A percentile compares a stretch with the other conserved stretches of the same genome.
phyloP scores from a whole-genome alignment of 2,797 vertebrate species.

The Gadopsis marmoratus region DNA sequence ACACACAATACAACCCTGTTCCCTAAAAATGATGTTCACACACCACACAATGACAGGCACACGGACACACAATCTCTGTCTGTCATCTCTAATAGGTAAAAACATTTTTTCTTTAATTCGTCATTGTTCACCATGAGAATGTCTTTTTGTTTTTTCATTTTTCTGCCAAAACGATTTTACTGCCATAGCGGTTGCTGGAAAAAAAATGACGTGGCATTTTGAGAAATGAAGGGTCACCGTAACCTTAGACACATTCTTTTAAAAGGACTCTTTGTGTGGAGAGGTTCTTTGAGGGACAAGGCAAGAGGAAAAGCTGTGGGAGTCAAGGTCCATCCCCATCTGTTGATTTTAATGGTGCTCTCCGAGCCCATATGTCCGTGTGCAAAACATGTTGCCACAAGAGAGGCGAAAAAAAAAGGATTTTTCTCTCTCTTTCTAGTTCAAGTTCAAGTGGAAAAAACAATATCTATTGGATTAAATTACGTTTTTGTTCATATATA shows the following conservation, averaged over 20 bases:
- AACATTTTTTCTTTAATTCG: background rate
- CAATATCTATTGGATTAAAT: background rate
- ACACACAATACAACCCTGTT: background rate
- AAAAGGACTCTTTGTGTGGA: slow-evolving; percentile 55
- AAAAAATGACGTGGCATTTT: slow-evolving; percentile 36
- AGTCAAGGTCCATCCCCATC: slow-evolving; percentile 57
- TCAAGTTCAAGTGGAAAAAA: slow-evolving; percentile 20
- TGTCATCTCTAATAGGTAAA: slow-evolving; percentile 65
- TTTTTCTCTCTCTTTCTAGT: slow-evolving; percentile 8
- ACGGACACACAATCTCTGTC: slow-evolving; percentile 53
- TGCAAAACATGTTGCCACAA: slow-evolving; percentile 48
- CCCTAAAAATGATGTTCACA: background rate
- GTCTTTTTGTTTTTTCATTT: background rate
- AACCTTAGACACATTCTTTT: slow-evolving; percentile 68
- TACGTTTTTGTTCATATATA: background rate
- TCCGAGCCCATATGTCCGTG: slow-evolving; percentile 59
- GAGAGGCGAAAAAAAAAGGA: slow-evolving; percentile 30
- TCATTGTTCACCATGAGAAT: slow-evolving; percentile 45
- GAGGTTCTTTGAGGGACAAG: slow-evolving; percentile 54
- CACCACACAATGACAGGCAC: slow-evolving; percentile 38
- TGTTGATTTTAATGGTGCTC: slow-evolving; percentile 74
- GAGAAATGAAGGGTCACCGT: slow-evolving; percentile 45
- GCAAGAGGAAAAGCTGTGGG: slow-evolving; percentile 43
- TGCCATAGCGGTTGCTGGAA: slow-evolving; percentile 11
- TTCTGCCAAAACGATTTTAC: slow-evolving; percentile 48